Evolutionary conservation across 2,113 vertebrate genomes (phyloP).

Genomic region (Butastur rufipennis): DNA sequence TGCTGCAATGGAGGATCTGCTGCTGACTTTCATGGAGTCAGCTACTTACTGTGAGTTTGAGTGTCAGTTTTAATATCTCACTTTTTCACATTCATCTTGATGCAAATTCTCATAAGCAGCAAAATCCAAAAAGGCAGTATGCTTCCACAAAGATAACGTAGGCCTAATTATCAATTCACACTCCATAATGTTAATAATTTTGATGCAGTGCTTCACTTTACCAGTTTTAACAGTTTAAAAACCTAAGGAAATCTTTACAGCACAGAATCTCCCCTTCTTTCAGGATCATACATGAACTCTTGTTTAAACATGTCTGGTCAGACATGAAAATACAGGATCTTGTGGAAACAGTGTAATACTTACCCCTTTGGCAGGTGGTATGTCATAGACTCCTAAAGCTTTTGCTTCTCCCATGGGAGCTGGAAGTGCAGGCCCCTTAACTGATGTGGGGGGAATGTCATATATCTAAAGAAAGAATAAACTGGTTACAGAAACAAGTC

Average conservation of each 20-base stretch:
- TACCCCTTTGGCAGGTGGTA: constrained; percentile 83
- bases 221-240: not conserved
- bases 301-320: not conserved
- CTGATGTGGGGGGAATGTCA: constrained; percentile 83
- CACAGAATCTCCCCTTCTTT: not conserved
- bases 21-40: not conserved
- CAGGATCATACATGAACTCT: not conserved
- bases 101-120: not conserved
- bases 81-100: not conserved
- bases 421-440: constrained; percentile 66
- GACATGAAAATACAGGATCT: not conserved
- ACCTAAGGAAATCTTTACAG: not conserved
- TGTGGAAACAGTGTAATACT: not conserved
- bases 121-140: not conserved
- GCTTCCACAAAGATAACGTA: not conserved
- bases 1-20: not conserved
- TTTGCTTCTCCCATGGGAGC: constrained; percentile 68
- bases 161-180: not conserved
- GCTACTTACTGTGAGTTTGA: not conserved
- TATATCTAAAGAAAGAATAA: constrained; percentile 83
- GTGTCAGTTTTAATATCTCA: not conserved
- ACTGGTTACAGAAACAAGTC: not conserved
- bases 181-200: not conserved
- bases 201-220: not conserved
- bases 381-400: constrained; percentile 85